Base-by-base conservation (phyloP, 1,140 invertebrate species). In the Drosophila kepulauana region DNA sequence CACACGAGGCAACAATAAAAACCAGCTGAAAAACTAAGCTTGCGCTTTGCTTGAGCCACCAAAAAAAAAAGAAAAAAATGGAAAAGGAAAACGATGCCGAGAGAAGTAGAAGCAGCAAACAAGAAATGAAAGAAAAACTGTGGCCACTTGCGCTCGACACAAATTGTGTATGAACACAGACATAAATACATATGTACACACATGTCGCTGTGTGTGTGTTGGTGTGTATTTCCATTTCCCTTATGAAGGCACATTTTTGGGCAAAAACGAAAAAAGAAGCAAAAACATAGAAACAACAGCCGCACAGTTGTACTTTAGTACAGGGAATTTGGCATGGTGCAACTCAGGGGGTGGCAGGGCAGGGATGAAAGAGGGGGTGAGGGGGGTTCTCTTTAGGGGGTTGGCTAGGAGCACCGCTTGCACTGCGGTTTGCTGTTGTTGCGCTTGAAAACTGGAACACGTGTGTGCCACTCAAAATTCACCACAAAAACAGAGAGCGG, bases 401-500 rank as follows among this genome's bases (percentile, higher is more conserved):
- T 10, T 13, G 11, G 16, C 20, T 25, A 51, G 49, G 15, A 20
- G 35, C 1, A 28, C 11, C 43, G 45, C 5, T 43, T 52, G 43
- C 30, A 48, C 59, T 51, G 59, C 49, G 59, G 58, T 51, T 54
- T 63, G n/a, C 56, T 13, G 16, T 45, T 62, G 45, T 69, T 66
- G 73, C 59, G 65, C 77, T 69, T 70, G 71, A 69, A 73, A 87
- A 87, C 51, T 84, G 85, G 84, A 72, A 88, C 84, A 87, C 84
- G 84, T 87, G 84, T 87, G 77, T 78, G 62, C 64, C 54, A 20
- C 75, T 59, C 67, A 74, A 59, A 82, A 89, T 70, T 87, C 84
- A 87, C 84, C 84, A 87, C 84, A 87, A 87, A 88, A 87, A 87
- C 82, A 87, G 85, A 87, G 77, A 87, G 75, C 20, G 20, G 20